These are phyloP conservation scores for Macropis europaea DNA, from an alignment of 2,888 invertebrate genomes.

Conservation along the genomic window DNA sequence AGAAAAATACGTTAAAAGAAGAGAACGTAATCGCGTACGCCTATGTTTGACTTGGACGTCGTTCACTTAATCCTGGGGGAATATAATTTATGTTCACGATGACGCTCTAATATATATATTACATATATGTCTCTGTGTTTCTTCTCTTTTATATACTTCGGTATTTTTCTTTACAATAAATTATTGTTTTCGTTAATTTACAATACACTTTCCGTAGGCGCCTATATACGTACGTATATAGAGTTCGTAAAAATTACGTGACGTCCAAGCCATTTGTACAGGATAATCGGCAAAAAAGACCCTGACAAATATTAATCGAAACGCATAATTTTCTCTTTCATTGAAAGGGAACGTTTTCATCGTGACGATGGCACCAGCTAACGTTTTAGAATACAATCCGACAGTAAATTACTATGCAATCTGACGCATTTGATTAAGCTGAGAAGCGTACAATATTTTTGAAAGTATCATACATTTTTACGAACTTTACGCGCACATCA, in stretches of 20 bases:
- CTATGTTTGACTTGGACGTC: constrained; percentile 57
- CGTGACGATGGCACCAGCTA: not conserved
- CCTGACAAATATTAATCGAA: constrained; percentile 58
- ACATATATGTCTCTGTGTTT: constrained; percentile 38
- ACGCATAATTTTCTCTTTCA: not conserved
- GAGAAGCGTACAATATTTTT: constrained; percentile 36
- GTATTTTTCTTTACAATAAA: constrained; percentile 44
- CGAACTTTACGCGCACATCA: constrained; percentile 53
- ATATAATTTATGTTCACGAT: constrained; percentile 38
- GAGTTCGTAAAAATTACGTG: constrained; percentile 47
- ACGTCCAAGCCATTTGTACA: constrained; percentile 68
- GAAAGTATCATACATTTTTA: constrained; percentile 52
- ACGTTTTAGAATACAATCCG: constrained; percentile 3
- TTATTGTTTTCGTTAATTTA: constrained; percentile 35
- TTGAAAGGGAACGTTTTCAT: too few species aligned
- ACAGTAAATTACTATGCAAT: constrained; percentile 16
- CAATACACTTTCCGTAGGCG: constrained; percentile 25
- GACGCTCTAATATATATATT: constrained; percentile 49
- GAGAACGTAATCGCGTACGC: constrained; percentile 59
- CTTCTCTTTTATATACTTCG: constrained; percentile 24
- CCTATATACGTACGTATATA: constrained; percentile 22
- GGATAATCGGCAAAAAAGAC: constrained; percentile 68
- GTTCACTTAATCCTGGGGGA: constrained; percentile 21
- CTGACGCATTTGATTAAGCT: constrained; percentile 28
- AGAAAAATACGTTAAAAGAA: constrained; percentile 72